Evolutionary conservation across 2,797 vertebrate genomes (phyloP).

Genomic region (Limnodromus scolopaceus): DNA sequence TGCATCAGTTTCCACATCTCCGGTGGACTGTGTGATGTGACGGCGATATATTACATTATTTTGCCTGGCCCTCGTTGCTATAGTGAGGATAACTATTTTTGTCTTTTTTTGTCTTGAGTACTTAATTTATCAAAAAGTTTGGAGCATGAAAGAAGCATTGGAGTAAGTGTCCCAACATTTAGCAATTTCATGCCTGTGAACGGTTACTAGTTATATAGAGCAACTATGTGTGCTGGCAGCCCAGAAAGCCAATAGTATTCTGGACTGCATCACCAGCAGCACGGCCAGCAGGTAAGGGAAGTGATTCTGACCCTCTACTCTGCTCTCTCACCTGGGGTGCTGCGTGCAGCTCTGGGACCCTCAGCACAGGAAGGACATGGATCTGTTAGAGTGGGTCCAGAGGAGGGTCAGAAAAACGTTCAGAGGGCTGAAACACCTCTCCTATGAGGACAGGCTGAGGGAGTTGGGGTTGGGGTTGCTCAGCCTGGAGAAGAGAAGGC

Average conservation of each 20-base stretch:
- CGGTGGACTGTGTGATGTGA: background rate
- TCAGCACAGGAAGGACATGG: too few species aligned
- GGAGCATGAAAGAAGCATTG: background rate
- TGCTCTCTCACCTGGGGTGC: background rate
- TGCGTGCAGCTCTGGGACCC: background rate
- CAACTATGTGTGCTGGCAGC: fast-evolving
- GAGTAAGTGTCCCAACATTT: background rate
- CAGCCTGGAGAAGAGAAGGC: background rate
- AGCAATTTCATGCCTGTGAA: background rate
- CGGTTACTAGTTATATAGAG: background rate
- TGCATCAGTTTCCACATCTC: background rate
- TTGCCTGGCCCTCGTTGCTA: background rate
- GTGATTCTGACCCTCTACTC: background rate
- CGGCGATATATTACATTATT: background rate
- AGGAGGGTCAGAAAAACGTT: background rate
- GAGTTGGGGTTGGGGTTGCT: background rate
- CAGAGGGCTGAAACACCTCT: background rate
- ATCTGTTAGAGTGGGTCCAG: background rate
- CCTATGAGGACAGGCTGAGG: background rate
- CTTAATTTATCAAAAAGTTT: background rate
- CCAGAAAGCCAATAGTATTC: background rate
- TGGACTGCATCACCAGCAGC: background rate
- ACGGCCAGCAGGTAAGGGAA: background rate
- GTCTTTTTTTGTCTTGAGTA: background rate
- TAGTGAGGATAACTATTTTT: background rate